Evolutionary conservation across 2,797 vertebrate species (phyloP).

Genomic region (Pangasius macronema): DNA sequence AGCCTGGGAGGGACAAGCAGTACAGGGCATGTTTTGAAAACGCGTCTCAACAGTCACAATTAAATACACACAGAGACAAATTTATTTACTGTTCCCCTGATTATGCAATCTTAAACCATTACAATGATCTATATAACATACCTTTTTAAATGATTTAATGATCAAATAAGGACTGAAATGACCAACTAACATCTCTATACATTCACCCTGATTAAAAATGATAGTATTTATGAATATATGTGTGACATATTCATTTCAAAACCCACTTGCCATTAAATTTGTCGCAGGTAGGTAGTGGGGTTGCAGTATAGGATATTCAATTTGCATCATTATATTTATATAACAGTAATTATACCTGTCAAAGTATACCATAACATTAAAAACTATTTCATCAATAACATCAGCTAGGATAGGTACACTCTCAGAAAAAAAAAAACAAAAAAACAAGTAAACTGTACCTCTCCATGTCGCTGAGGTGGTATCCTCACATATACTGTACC

Average conservation of each 20-base stretch:
- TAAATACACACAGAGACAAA: neutral
- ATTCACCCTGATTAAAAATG: neutral
- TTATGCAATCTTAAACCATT: neutral
- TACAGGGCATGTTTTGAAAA: constrained; percentile 10
- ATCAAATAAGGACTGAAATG: neutral
- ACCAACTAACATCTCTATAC: neutral
- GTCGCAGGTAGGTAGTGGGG: neutral
- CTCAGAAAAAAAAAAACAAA: neutral
- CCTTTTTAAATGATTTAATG: neutral
- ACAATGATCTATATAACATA: neutral
- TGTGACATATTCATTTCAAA: neutral
- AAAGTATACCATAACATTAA: no score
- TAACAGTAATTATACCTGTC: neutral
- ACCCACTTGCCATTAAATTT: neutral
- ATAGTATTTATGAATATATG: neutral
- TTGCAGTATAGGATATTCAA: neutral
- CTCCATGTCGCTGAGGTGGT: neutral
- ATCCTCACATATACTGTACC: neutral
- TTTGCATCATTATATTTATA: neutral
- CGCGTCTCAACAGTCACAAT: neutral
- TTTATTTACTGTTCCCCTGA: neutral
- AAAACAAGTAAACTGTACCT: neutral
- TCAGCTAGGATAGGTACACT: neutral
- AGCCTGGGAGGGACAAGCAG: constrained; percentile 33
- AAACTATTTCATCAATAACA: neutral